A percentile compares a stretch with the other conserved stretches of the same genome.
These are phyloP conservation scores for Tetramorium simillimum DNA, from an alignment of 1,140 invertebrate genomes.

Conservation along the genomic window DNA sequence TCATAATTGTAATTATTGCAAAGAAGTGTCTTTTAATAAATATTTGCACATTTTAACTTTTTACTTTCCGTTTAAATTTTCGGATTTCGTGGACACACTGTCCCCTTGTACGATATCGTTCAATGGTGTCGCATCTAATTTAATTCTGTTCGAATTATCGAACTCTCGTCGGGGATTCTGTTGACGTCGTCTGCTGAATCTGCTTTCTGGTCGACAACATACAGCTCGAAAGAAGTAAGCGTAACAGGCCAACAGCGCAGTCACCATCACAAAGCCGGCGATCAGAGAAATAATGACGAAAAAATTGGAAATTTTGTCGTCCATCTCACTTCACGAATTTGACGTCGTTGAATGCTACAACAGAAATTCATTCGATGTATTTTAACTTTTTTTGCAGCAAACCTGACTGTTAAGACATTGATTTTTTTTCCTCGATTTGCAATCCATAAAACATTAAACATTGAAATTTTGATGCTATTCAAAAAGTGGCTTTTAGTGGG, in stretches of 20 bases:
- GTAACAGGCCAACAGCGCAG: slow-evolving; percentile 74
- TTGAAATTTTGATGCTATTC: not conserved
- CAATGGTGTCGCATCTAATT: slow-evolving; percentile 71
- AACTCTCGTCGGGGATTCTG: slow-evolving; percentile 59
- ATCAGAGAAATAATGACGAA: too few species aligned
- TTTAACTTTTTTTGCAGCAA: too few species aligned
- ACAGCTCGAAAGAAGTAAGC: slow-evolving; percentile 78
- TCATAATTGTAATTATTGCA: too few species aligned
- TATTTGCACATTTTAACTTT: too few species aligned
- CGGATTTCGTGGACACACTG: slow-evolving; percentile 80
- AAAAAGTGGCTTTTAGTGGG: not conserved
- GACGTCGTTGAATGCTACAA: slow-evolving; percentile 41
- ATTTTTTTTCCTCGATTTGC: not conserved
- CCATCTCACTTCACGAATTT: slow-evolving; percentile 62
- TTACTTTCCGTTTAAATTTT: slow-evolving; percentile 66
- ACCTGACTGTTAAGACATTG: not conserved
- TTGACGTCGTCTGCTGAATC: slow-evolving; percentile 67
- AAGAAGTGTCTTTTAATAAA: too few species aligned
- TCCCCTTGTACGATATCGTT: slow-evolving; percentile 79
- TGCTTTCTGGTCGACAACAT: slow-evolving; percentile 71
- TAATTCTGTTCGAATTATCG: slow-evolving; percentile 59
- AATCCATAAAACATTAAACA: not conserved
- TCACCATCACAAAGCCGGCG: slow-evolving; percentile 65
- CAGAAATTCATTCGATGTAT: slow-evolving; percentile 13
- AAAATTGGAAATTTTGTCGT: slow-evolving; percentile 12